Percentiles rank a stretch among this genome's conserved stretches.
Conservation (phyloP, 2,113 vertebrate species). For the Petaurus breviceps region DNA sequence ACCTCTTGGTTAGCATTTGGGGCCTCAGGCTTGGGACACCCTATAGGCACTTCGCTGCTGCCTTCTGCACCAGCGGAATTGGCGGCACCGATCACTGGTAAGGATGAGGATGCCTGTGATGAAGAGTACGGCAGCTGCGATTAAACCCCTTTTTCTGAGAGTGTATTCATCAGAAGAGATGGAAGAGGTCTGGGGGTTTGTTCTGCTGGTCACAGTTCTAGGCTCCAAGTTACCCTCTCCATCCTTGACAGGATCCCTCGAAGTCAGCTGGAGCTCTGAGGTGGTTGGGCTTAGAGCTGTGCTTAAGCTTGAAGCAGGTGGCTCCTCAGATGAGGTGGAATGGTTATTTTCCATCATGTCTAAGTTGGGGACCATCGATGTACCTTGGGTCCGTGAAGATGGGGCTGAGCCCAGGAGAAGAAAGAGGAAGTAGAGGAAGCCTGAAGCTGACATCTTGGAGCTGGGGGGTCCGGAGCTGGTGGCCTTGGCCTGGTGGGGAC, state of each 20-base stretch:
- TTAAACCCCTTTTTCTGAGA: conserved; percentile 75
- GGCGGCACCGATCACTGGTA: conserved; percentile 67
- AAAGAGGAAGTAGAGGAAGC: too few species aligned
- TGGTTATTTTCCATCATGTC: background rate
- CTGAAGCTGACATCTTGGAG: too few species aligned
- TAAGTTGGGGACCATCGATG: background rate
- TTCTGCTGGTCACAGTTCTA: too few species aligned
- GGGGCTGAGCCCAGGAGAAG: too few species aligned
- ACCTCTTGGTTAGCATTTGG: background rate
- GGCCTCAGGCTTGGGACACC: conserved; percentile 4
- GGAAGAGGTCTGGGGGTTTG: background rate
- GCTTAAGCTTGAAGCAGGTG: background rate
- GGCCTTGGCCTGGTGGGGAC: too few species aligned
- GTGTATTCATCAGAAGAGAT: conserved; percentile 39
- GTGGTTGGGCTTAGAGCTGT: background rate
- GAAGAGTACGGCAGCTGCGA: conserved; percentile 78
- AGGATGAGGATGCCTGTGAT: conserved; percentile 80
- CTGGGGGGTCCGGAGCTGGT: too few species aligned
- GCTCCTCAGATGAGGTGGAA: background rate
- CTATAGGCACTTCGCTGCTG: background rate
- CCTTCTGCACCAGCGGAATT: background rate
- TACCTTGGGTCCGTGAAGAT: background rate
- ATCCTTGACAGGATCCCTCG: background rate
- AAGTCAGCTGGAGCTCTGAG: background rate
- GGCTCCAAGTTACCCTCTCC: background rate